Conservation (phyloP, 2,113 vertebrate species). For the Acinonyx jubatus region DNA sequence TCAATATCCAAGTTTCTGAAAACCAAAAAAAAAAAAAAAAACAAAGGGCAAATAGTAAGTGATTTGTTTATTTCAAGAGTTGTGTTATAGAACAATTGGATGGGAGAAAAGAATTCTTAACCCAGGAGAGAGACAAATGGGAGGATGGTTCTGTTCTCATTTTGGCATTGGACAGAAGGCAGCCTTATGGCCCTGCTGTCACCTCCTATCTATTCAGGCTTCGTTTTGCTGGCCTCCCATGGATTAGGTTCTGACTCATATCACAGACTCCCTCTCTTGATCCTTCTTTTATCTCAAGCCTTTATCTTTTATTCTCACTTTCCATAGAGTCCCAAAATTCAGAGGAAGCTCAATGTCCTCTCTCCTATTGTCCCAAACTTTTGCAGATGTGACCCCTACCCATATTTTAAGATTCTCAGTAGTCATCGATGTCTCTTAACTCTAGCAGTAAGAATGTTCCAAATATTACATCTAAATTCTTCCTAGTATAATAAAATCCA, state of each 20-base stretch:
- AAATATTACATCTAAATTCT: not conserved
- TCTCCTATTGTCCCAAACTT: not conserved
- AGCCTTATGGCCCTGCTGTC: slow-evolving; percentile 47
- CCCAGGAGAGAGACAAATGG: not conserved
- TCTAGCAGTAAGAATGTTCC: not conserved
- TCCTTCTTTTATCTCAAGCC: not conserved
- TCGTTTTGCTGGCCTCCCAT: not conserved
- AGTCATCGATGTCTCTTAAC: not conserved
- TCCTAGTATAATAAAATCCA: not conserved
- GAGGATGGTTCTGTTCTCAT: not conserved
- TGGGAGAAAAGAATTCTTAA: not conserved
- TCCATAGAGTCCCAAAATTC: not conserved
- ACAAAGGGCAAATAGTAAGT: not conserved
- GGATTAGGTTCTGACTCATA: slow-evolving; percentile 28
- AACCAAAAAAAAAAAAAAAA: not conserved
- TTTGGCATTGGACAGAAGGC: slow-evolving; percentile 41
- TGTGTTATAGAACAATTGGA: not conserved
- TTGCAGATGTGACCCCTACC: not conserved
- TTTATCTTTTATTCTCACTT: not conserved
- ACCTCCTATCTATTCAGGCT: not conserved
- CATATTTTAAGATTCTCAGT: not conserved
- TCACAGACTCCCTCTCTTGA: not conserved
- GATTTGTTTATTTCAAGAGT: slow-evolving; percentile 14
- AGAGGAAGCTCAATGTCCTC: not conserved
- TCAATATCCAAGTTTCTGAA: not conserved